Evolutionary conservation across 2,888 invertebrate species (phyloP).

Genomic region (Trimorus sp.): DNA sequence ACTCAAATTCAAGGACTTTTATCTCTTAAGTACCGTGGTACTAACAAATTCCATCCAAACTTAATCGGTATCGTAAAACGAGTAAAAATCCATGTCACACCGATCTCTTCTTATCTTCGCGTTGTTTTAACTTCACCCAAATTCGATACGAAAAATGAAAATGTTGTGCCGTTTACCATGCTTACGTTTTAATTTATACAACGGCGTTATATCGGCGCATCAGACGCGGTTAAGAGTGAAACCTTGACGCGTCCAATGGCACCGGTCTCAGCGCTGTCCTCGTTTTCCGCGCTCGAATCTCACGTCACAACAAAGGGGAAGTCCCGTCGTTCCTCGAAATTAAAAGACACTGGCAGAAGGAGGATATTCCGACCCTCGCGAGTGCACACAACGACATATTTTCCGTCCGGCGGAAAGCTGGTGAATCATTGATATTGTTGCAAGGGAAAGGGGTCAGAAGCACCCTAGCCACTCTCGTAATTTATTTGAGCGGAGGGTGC

Average conservation of each 20-base stretch:
- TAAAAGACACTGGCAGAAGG: constrained; percentile 49
- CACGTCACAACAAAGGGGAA: constrained; percentile 56
- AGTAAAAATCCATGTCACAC: no score
- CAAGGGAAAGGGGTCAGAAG: constrained; percentile 56
- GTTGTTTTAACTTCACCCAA: no score
- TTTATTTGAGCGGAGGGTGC: constrained; percentile 53
- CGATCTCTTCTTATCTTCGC: no score
- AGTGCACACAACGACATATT: constrained; percentile 45
- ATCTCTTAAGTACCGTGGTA: no score
- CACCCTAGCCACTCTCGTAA: constrained; percentile 11
- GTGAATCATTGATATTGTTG: constrained; percentile 58
- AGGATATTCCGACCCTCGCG: constrained; percentile 48
- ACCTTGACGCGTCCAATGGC: constrained; percentile 46
- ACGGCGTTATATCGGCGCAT: neutral
- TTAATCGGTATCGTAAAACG: no score
- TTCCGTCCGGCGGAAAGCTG: constrained; percentile 52
- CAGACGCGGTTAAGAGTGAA: constrained; percentile 16
- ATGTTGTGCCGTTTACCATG: no score
- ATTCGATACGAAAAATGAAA: no score
- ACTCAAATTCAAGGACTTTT: no score
- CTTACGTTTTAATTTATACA: neutral
- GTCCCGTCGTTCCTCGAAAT: constrained; percentile 48
- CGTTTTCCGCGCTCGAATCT: constrained; percentile 47
- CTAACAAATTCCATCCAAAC: no score
- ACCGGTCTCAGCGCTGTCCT: constrained; percentile 39